A percentile compares a stretch with the other conserved stretches of the same genome.
Conservation (phyloP, 2,113 vertebrate genomes). For the Abramis brama region DNA sequence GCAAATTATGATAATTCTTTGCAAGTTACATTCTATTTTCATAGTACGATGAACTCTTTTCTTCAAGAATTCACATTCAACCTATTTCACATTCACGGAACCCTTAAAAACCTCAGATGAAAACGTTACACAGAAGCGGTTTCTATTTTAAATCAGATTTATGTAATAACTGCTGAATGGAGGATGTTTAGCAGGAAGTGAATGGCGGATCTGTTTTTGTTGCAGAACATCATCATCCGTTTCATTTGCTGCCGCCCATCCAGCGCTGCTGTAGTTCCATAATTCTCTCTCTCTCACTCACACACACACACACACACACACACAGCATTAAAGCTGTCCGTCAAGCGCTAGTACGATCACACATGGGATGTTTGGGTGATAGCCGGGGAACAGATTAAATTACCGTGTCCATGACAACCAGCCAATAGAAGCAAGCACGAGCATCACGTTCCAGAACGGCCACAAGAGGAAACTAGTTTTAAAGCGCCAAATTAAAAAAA, state of each 20-base stretch:
- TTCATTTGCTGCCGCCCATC: background rate
- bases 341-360: background rate
- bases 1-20: background rate
- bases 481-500: background rate
- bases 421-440: background rate
- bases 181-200: constrained; percentile 6
- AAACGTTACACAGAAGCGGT: background rate
- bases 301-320: background rate
- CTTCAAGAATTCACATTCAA: background rate
- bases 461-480: constrained; percentile 9
- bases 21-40: background rate
- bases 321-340: background rate
- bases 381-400: constrained; percentile 16
- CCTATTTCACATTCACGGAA: background rate
- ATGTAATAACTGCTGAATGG: background rate
- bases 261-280: background rate
- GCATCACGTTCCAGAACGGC: background rate
- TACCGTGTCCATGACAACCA: constrained; percentile 30
- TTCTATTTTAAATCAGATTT: background rate
- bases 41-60: background rate
- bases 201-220: background rate
- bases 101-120: background rate
- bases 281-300: background rate
- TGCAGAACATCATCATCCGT: background rate
- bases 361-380: background rate